Evolutionary conservation across 2,888 invertebrate species (phyloP).

Genomic region (Allophyes oxyacanthae): DNA sequence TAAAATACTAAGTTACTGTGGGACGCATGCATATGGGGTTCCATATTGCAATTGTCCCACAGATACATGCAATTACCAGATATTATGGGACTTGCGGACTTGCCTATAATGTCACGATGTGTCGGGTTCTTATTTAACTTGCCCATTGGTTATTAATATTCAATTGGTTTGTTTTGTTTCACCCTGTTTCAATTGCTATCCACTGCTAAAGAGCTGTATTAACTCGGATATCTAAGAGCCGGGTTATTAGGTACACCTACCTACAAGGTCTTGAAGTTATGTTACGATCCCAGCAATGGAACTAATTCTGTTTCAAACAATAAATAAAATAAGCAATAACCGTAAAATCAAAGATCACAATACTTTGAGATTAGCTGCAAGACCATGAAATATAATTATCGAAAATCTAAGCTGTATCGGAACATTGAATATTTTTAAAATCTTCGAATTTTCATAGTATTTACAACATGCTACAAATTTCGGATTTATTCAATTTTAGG

Average conservation of each 20-base stretch:
- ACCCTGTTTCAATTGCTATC: neutral
- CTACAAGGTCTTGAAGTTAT: too few relatives aligned
- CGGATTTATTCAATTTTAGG: too few relatives aligned
- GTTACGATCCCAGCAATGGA: too few relatives aligned
- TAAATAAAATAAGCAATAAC: neutral
- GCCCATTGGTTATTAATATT: too few relatives aligned
- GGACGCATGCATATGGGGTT: neutral
- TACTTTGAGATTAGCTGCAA: neutral
- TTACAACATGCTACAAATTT: too few relatives aligned
- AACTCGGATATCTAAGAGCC: constrained; percentile 8
- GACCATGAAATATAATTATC: neutral
- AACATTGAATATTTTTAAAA: too few relatives aligned
- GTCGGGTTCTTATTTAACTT: neutral
- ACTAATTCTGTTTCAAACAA: too few relatives aligned
- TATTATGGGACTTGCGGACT: too few relatives aligned
- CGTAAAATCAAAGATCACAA: neutral
- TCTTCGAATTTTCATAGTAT: too few relatives aligned
- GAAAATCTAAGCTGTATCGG: too few relatives aligned
- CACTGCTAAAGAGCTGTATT: neutral
- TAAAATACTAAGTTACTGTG: constrained; percentile 2
- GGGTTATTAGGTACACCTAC: neutral
- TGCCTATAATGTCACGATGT: neutral
- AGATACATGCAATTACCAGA: neutral
- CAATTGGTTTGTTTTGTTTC: constrained; percentile 2
- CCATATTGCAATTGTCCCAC: constrained; percentile 1